These are phyloP conservation scores for Uloborus plumipes DNA, from an alignment of 2,888 invertebrate species.

Conservation along the genomic window DNA sequence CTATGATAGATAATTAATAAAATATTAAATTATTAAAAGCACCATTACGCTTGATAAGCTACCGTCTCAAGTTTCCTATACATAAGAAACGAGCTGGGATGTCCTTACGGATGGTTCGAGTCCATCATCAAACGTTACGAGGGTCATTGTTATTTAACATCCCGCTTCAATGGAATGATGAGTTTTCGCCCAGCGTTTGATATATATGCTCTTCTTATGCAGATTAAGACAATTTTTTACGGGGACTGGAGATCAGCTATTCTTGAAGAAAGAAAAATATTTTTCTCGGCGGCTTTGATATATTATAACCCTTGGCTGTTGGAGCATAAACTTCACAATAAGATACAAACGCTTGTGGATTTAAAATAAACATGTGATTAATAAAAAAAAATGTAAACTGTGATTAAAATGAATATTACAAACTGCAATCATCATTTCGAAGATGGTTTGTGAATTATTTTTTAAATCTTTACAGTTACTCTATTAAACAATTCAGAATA, in stretches of 20 bases:
- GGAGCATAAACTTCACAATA: neutral
- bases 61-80: slow-evolving; percentile 34
- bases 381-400: too few relatives aligned
- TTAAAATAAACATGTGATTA: too few relatives aligned
- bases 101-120: slow-evolving; percentile 46
- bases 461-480: too few relatives aligned
- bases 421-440: too few relatives aligned
- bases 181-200: slow-evolving; percentile 30
- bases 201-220: slow-evolving; percentile 41
- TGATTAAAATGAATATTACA: too few relatives aligned
- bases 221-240: slow-evolving; percentile 32
- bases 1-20: too few relatives aligned
- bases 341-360: neutral
- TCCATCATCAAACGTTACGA: slow-evolving; percentile 33
- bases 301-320: too few relatives aligned
- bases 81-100: slow-evolving; percentile 43
- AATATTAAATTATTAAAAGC: too few relatives aligned
- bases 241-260: slow-evolving; percentile 30
- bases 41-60: slow-evolving; percentile 28
- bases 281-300: neutral
- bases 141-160: slow-evolving; percentile 59
- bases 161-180: slow-evolving; percentile 43
- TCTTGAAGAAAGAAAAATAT: slow-evolving; percentile 26
- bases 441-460: too few relatives aligned
- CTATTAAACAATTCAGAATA: too few relatives aligned